Base-by-base conservation (phyloP, 2,888 invertebrate genomes). In the Ceramica pisi region DNA sequence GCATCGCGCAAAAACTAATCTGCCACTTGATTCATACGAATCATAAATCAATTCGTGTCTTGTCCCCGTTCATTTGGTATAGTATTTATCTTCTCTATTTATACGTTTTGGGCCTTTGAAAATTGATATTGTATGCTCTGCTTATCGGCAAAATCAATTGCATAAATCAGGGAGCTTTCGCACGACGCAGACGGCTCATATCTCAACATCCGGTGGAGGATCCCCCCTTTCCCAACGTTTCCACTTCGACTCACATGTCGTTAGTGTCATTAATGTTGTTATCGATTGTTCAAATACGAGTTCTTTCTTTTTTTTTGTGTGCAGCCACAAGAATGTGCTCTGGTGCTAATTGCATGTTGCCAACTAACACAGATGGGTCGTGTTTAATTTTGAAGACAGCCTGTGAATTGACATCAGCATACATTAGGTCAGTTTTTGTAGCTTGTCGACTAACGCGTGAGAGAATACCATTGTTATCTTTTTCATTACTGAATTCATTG, bases 181-280 rank as follows among this genome's bases (percentile, higher is more conserved):
- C 88, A 85, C 87, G 86, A 86, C 85, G 83, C 89, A 88, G 87
- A 87, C 88, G 79, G 87, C 83, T 88, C 89, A 86, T 92, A 92
- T 92, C 92, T 90, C 86, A 73, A 88, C 92, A 90, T 94, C 93
- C 94, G 92, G 92, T 90, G 90, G 90, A 87, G 89, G 88, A 82
- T 77, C 83, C 89, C 90, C 76, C 88, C 87, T 85, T 87, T 87
- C 81, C 75, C 84, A 79, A 76, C 87, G 90, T 88, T 90, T 90
- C 89, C 88, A 90, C 86, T 87, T 88, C 82, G 85, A 82, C 82
- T 88, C 84, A 81, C 85, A 84, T 88, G 85, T 86, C 82, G 86
- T 84, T 89, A 73, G 81, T 88, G 85, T 83, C 85, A 84, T 83
- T 90, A 63, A 71, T 80, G 57, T 76, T 85, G 87, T 77, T 92